Evolutionary conservation across 2,888 invertebrate genomes (phyloP).

Genomic region (Seira sanloemensis): DNA sequence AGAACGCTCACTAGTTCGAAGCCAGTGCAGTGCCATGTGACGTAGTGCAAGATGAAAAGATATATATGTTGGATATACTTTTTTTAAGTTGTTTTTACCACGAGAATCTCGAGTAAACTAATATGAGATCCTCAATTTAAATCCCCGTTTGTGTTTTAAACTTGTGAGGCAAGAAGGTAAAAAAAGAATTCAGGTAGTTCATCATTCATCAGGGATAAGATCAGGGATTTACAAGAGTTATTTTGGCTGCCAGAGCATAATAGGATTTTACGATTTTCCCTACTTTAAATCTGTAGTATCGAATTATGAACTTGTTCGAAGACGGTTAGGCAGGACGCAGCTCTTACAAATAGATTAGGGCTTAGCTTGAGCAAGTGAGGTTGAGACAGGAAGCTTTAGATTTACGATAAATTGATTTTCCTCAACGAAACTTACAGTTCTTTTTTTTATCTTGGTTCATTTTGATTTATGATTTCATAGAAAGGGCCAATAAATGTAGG

Average conservation of each 20-base stretch:
- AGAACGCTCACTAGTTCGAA: slow-evolving; percentile 14
- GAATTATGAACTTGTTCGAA: neutral
- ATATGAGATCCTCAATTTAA: neutral
- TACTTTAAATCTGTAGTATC: neutral
- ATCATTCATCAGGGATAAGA: neutral
- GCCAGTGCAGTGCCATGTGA: slow-evolving; percentile 2
- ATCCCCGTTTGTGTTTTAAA: neutral
- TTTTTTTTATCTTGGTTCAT: too few relatives aligned
- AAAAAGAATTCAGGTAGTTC: neutral
- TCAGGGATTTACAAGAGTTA: neutral
- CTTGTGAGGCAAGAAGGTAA: neutral
- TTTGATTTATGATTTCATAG: neutral
- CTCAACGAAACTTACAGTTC: too few relatives aligned
- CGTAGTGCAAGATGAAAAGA: neutral
- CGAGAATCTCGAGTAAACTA: neutral
- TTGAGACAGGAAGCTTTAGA: neutral
- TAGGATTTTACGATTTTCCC: neutral
- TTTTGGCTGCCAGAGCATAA: neutral
- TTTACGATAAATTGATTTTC: neutral
- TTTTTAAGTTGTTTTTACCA: neutral
- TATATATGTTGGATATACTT: neutral
- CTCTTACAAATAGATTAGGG: neutral
- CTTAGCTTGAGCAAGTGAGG: neutral
- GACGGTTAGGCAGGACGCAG: neutral
- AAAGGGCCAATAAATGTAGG: too few relatives aligned